A percentile compares a stretch with the other conserved stretches of the same genome.
Evolutionary conservation across 2,797 vertebrate species (phyloP).

Genomic region (Morus bassanus): DNA sequence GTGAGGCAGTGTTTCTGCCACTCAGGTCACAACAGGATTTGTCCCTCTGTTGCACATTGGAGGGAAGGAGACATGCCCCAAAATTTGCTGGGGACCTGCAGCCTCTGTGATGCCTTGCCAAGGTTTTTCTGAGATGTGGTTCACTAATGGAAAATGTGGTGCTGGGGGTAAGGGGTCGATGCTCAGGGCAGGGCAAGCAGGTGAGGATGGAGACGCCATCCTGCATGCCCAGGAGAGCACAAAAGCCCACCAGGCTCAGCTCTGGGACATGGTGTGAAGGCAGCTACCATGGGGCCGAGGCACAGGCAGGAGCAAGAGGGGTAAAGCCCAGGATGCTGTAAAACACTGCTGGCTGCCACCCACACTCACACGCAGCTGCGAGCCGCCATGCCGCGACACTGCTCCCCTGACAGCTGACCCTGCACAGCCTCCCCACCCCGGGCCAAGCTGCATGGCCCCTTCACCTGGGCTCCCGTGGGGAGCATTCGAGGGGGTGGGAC

Average conservation of each 20-base stretch:
- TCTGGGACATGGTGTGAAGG: not conserved
- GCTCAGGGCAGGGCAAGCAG: not conserved
- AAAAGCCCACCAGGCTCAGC: not conserved
- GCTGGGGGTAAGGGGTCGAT: not conserved
- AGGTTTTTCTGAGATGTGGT: not conserved
- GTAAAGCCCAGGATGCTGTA: not conserved
- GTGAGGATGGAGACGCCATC: not conserved
- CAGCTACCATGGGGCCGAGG: not conserved
- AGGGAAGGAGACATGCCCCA: not conserved
- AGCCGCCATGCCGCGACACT: not conserved
- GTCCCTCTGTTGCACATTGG: not conserved
- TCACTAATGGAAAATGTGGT: not conserved
- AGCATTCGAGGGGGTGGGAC: not conserved
- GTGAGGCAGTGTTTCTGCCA: not conserved
- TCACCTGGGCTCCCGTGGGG: rapidly evolving
- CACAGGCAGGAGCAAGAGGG: not conserved
- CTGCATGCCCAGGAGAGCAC: not conserved
- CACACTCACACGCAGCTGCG: rapidly evolving
- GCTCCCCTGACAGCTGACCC: not conserved
- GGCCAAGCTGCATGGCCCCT: not conserved
- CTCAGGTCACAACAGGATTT: not conserved
- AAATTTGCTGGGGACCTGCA: not conserved
- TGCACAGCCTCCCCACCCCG: rapidly evolving
- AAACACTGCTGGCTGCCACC: not conserved
- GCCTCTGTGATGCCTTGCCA: not conserved